Evolutionary conservation across 1,140 invertebrate genomes (phyloP).

Genomic region (Nebria ingens): DNA sequence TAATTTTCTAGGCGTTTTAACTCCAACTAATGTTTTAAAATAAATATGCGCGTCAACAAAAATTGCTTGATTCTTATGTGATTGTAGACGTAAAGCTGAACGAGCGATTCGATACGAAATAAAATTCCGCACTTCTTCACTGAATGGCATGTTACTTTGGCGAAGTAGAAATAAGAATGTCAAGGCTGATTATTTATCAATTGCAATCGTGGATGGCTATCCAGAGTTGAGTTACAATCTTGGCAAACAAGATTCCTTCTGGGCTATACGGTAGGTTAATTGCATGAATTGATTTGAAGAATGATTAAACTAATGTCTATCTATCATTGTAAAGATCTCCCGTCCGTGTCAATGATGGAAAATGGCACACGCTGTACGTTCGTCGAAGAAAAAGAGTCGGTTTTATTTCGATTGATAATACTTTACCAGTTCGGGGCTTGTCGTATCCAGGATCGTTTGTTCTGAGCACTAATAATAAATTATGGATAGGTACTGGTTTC

Average conservation of each 20-base stretch:
- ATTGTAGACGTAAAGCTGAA: conserved; percentile 47
- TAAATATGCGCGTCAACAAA: no score
- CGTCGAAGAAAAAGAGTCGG: conserved; percentile 55
- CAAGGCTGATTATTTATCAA: conserved; percentile 45
- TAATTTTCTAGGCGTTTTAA: no score
- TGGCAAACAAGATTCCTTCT: conserved; percentile 44
- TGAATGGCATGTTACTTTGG: conserved; percentile 60
- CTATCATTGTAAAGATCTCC: conserved; percentile 27
- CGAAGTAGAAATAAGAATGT: conserved; percentile 37
- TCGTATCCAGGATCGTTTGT: conserved; percentile 52
- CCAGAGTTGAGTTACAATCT: conserved; percentile 54
- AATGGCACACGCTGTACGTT: conserved; percentile 60
- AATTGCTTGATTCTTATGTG: no score
- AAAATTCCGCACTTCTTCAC: conserved; percentile 52
- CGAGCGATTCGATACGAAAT: conserved; percentile 60
- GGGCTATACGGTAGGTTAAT: conserved; percentile 37
- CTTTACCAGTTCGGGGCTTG: conserved; percentile 46
- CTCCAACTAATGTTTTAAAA: no score
- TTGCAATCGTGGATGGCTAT: conserved; percentile 49
- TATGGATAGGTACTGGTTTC: conserved; percentile 58
- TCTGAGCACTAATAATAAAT: conserved; percentile 60
- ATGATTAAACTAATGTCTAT: not conserved
- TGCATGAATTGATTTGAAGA: not conserved
- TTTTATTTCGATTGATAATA: conserved; percentile 56
- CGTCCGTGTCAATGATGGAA: conserved; percentile 51